Percentiles rank a stretch among this genome's conserved stretches.
Conservation (phyloP, 1,140 invertebrate species). For the Anagrus nilaparvatae region DNA sequence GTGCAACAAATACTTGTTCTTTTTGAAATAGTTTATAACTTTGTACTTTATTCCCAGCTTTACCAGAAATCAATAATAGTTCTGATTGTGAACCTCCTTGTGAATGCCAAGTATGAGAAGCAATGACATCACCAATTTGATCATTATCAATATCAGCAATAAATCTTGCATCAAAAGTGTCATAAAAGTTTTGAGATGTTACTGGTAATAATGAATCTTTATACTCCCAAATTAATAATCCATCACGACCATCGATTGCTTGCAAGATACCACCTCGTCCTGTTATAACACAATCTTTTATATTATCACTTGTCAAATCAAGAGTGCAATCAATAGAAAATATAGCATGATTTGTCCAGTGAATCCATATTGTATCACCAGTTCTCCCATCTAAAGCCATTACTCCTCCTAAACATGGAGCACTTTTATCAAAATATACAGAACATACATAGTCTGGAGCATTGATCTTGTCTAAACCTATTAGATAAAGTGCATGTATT, state of each 20-base stretch:
- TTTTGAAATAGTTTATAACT: constrained; percentile 54
- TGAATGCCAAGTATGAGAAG: constrained; percentile 52
- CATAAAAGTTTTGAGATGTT: constrained; percentile 38
- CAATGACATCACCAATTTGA: constrained; percentile 58
- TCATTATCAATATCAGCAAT: constrained; percentile 65
- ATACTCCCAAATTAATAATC: constrained; percentile 54
- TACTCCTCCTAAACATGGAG: constrained; percentile 66
- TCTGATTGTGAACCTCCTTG: constrained; percentile 38
- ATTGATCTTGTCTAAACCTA: constrained; percentile 32
- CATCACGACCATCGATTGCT: constrained; percentile 58
- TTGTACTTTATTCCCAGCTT: constrained; percentile 53
- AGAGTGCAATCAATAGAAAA: constrained; percentile 64
- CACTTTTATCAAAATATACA: constrained; percentile 52
- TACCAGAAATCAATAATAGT: constrained; percentile 62
- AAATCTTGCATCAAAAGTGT: constrained; percentile 59
- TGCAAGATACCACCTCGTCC: constrained; percentile 65
- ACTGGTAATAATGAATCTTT: constrained; percentile 26
- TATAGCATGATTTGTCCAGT: constrained; percentile 63
- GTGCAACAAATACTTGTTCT: constrained; percentile 64
- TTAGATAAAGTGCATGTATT: constrained; percentile 5
- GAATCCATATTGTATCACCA: constrained; percentile 65
- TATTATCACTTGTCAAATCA: constrained; percentile 61
- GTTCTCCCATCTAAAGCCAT: constrained; percentile 63
- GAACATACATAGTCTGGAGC: constrained; percentile 45
- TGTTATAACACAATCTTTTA: constrained; percentile 63